Conservation (phyloP, 1,140 invertebrate species). For the Limonius californicus region DNA sequence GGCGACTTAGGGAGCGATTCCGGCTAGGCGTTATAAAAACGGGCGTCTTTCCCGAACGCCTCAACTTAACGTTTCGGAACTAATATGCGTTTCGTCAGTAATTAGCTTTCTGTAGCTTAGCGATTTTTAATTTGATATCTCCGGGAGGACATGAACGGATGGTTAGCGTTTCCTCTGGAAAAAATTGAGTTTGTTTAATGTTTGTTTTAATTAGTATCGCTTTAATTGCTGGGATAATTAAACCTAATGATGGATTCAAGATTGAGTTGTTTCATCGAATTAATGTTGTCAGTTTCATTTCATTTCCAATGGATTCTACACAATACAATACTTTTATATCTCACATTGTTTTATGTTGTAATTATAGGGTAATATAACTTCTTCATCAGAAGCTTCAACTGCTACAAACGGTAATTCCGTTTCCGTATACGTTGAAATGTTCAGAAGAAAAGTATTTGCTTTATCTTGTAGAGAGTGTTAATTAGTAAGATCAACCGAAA, state of each 20-base stretch:
- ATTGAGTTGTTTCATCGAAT: constrained; percentile 9
- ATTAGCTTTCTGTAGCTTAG: constrained; percentile 26
- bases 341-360: not conserved
- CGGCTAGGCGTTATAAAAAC: constrained; percentile 33
- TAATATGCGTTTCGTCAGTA: constrained; percentile 33
- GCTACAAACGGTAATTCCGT: no score
- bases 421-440: no score
- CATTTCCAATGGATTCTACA: not conserved
- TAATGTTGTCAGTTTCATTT: constrained; percentile 3
- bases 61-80: constrained; percentile 33
- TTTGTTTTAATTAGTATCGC: constrained; percentile 12
- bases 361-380: no score
- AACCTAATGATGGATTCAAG: constrained; percentile 4
- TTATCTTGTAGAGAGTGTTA: no score
- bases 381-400: no score
- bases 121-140: constrained; percentile 17
- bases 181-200: constrained; percentile 15
- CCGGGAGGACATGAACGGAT: constrained; percentile 12
- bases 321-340: not conserved
- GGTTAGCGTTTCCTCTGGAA: constrained; percentile 7
- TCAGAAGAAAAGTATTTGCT: no score
- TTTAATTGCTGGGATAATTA: constrained; percentile 12
- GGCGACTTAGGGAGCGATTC: constrained; percentile 29
- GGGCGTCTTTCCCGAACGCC: constrained; percentile 23
- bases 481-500: no score